Conservation (phyloP, 2,113 vertebrate species). For the Trachemys scripta region DNA sequence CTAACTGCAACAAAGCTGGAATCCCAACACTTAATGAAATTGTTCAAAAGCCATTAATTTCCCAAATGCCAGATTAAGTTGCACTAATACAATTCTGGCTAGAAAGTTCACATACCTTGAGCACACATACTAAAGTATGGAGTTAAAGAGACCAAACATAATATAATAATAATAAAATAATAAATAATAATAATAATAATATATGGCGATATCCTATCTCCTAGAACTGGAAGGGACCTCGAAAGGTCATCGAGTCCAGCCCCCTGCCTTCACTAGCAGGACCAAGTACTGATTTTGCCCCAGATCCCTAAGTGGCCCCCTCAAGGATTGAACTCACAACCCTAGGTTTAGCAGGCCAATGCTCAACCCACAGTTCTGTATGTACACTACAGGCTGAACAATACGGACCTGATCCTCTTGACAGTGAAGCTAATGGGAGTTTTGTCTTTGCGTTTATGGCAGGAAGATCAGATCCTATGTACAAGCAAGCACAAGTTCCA, state of each 20-base stretch:
- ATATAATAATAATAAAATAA: not conserved
- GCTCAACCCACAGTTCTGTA: not conserved
- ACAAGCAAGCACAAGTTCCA: not conserved
- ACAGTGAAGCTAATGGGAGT: not conserved
- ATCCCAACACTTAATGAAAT: not conserved
- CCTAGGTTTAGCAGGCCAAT: too few relatives aligned
- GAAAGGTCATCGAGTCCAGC: too few relatives aligned
- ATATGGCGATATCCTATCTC: too few relatives aligned
- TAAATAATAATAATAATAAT: too few relatives aligned
- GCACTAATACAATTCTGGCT: not conserved
- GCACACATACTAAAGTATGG: not conserved
- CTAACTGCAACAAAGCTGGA: not conserved
- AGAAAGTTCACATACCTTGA: not conserved
- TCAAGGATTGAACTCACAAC: too few relatives aligned
- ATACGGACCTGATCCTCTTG: not conserved
- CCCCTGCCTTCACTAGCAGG: too few relatives aligned
- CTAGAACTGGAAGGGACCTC: too few relatives aligned
- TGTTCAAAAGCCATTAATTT: not conserved
- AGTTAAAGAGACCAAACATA: not conserved
- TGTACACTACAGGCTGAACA: not conserved
- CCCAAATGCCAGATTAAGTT: not conserved
- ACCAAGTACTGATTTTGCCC: too few relatives aligned
- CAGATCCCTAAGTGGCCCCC: too few relatives aligned
- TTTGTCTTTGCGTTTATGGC: not conserved
- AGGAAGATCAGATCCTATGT: not conserved